These are phyloP conservation scores for Gandaritis pyraliata DNA, from an alignment of 2,888 invertebrate genomes.

Conservation along the genomic window DNA sequence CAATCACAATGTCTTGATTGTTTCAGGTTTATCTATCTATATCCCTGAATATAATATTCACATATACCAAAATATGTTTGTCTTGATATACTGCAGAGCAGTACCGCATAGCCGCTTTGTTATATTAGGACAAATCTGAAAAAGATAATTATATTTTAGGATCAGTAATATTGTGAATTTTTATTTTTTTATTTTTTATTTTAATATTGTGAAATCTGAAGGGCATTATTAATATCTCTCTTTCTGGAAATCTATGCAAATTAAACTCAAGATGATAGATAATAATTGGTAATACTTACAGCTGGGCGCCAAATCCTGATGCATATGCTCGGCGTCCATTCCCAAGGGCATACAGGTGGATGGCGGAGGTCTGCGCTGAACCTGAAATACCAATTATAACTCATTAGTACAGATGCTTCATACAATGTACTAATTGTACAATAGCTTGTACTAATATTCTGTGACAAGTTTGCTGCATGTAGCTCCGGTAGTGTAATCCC, in stretches of 20 bases:
- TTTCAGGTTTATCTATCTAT: slow-evolving; percentile 67
- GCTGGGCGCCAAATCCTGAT: slow-evolving; percentile 79
- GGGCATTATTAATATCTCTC: no score
- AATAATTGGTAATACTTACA: slow-evolving; percentile 59
- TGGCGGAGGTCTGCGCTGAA: slow-evolving; percentile 77
- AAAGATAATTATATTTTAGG: slow-evolving; percentile 44
- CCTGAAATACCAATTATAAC: slow-evolving; percentile 50
- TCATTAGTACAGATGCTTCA: no score
- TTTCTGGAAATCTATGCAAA: no score
- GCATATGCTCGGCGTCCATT: slow-evolving; percentile 81
- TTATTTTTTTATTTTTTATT: no score
- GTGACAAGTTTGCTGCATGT: no score
- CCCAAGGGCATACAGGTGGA: slow-evolving; percentile 74
- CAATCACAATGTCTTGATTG: slow-evolving; percentile 66
- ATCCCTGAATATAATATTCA: slow-evolving; percentile 77
- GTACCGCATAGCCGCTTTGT: slow-evolving; percentile 58
- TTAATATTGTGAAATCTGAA: no score
- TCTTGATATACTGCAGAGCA: slow-evolving; percentile 80
- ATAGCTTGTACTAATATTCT: no score
- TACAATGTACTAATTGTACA: no score
- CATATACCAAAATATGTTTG: slow-evolving; percentile 84
- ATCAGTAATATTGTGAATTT: background rate
- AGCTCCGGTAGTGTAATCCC: no score
- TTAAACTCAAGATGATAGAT: no score
- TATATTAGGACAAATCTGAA: slow-evolving; percentile 82